Base-by-base conservation (phyloP, 2,888 invertebrate species). In the Trisateles emortualis region DNA sequence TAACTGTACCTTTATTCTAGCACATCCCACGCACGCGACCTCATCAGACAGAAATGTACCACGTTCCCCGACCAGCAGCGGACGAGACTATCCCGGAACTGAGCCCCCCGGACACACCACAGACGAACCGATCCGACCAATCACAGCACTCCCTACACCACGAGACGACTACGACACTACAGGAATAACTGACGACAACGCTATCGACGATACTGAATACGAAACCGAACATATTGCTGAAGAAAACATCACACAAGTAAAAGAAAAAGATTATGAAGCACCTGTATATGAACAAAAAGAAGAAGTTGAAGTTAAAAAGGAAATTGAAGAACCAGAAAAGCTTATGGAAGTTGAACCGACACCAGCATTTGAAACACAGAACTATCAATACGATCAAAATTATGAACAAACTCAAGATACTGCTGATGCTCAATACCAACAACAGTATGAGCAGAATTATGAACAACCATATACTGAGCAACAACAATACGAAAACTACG, bases 21-120 rank as follows among this genome's bases (percentile, higher is more conserved):
- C 92, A 92, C 92, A 83, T 79, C 57, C 92, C 92, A 60, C 92
- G 92, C 86, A 85, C 89, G 45, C 81, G 68, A 57, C 90, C 83
- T 32, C 83, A 75, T 50, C 89, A 83, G 65, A 81, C 81, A 65
- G 89, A 87, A 78, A 79, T 83, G 67, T 82, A 78, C 76, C 84
- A 79, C 56, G 76, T 83, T 40, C 83, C 86, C 63, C 84, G 64
- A 41, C 90, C 88, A 60, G 67, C 76, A 49, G 86, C 87, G 63
- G 92, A 91, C 82, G 77, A 78, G 74, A 85, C 81, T 40, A 90
- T 92, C 36, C 90, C 90, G 43, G 92, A 90, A 70, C 63, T 89
- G 81, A 90, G 81, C 53, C 92, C 92, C 14, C 90, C 89, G 59
- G 87, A 85, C 45, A 86, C 88, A 0, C 90, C 89, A 19, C 75